These are phyloP conservation scores for Tethea ocularis DNA, from an alignment of 2,888 invertebrate species.

Conservation along the genomic window DNA sequence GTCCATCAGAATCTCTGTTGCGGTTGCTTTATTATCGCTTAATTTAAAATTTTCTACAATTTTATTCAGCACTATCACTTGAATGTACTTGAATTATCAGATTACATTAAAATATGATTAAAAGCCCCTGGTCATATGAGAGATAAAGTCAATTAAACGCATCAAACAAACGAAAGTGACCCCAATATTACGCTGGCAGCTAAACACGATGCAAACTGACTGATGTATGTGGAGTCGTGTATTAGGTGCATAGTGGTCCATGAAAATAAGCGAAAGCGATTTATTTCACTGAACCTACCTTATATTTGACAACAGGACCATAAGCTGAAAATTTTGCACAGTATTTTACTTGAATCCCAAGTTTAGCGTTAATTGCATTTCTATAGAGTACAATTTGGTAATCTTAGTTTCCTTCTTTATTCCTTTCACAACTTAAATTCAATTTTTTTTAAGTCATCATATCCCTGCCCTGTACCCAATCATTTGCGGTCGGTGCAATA, in stretches of 20 bases:
- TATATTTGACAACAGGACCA: too few relatives aligned
- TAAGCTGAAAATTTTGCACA: too few relatives aligned
- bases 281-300: neutral
- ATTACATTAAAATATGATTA: conserved; percentile 22
- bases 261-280: neutral
- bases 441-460: too few relatives aligned
- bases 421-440: too few relatives aligned
- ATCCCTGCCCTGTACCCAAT: too few relatives aligned
- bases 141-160: conserved; percentile 39
- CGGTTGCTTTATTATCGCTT: conserved; percentile 48
- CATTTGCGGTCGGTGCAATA: too few relatives aligned
- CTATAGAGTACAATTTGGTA: too few relatives aligned
- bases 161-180: conserved; percentile 39
- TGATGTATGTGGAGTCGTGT: conserved; percentile 20
- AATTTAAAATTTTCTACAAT: conserved; percentile 29
- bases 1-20: conserved; percentile 39
- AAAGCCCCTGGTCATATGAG: conserved; percentile 24
- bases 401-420: too few relatives aligned
- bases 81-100: conserved; percentile 9
- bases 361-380: too few relatives aligned
- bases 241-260: conserved; percentile 16
- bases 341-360: too few relatives aligned
- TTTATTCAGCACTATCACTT: conserved; percentile 6
- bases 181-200: conserved; percentile 26
- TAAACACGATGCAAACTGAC: conserved; percentile 36